phyloP scores from a whole-genome alignment of 2,797 vertebrate genomes.

The Mustela erminea region DNA sequence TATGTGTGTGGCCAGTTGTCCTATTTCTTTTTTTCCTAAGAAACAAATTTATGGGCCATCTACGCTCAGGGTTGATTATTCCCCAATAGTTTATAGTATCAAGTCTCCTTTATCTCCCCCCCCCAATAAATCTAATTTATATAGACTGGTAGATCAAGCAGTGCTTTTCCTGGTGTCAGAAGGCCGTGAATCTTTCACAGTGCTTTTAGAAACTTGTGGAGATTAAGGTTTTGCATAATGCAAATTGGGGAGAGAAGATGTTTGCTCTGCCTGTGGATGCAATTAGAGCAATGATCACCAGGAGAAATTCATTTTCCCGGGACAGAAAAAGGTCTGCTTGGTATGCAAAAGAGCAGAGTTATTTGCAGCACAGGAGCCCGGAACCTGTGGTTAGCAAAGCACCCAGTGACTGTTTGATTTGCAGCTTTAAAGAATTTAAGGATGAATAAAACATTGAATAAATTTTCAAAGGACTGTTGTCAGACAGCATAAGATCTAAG shows the following conservation, averaged over 20 bases:
- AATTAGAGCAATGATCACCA: conserved; percentile 87
- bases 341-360: conserved; percentile 87
- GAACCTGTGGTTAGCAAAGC: conserved; percentile 85
- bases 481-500: conserved; percentile 83
- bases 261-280: conserved; percentile 85
- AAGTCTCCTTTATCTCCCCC: conserved; percentile 67
- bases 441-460: conserved; percentile 90
- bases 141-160: conserved; percentile 74
- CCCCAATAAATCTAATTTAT: conserved; percentile 81
- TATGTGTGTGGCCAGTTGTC: conserved; percentile 76
- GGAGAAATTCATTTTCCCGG: conserved; percentile 87
- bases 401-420: conserved; percentile 87
- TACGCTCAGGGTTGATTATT: conserved; percentile 66
- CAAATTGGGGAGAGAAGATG: conserved; percentile 83
- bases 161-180: conserved; percentile 73
- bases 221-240: conserved; percentile 88
- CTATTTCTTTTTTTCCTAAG: conserved; percentile 45
- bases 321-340: conserved; percentile 86
- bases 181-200: conserved; percentile 73
- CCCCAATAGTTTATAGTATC: conserved; percentile 68
- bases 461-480: conserved; percentile 86
- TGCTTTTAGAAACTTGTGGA: conserved; percentile 80
- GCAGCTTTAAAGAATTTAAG: conserved; percentile 87
- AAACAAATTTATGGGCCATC: conserved; percentile 71
- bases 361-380: conserved; percentile 83